Evolutionary conservation across 2,888 invertebrate species (phyloP), one percentile per base, ranked within the genome.

Genomic region (Limnephilus auricula): DNA sequence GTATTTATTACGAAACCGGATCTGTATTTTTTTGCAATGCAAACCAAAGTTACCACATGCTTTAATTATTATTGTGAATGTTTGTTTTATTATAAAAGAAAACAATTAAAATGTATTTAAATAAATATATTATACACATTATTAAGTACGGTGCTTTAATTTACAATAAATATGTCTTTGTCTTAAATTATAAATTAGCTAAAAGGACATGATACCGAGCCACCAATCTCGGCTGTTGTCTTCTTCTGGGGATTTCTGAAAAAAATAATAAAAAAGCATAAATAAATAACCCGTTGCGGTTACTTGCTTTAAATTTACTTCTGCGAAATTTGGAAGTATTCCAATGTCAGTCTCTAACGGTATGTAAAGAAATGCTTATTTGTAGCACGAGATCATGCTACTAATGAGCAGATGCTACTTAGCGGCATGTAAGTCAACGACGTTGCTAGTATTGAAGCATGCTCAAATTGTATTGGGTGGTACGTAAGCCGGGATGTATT

Each of bases 191-290:
- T 30, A 79, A n/a, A 80, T 89, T 90, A 84, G 30, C 90, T 88
- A 92, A 89, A 90, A 92, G 37, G 90, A 45, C 90, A 90, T 90
- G 79, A 92, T 92, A 34, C 88, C 87, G 40, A 92, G 87, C 89
- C 90, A 92, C 92, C 92, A 92, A 34, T 82, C 82, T 34, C 34
- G n/a, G 82, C 32, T 10, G 34, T 32, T 82, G 18, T 34, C 34
- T 82, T 32, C 34, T 82, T 82, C 34, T 15, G 65, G 25, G 65
- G 65, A 65, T 65, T 65, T 32, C 31, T 32, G 80, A 80, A 80
- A 80, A 80, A 32, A 80, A 80, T 1, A n/a, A 15, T 31, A 31
- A 30, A 37, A n/a, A 86, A 45, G 13, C 13, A 15, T 84, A 32
- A 2, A 34, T 34, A 45, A 45, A 45, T 45, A 45, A 45, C 15